Evolutionary conservation across 2,113 vertebrate genomes (phyloP), one percentile per base, ranked within the genome.

Genomic region (Sialia sialis): DNA sequence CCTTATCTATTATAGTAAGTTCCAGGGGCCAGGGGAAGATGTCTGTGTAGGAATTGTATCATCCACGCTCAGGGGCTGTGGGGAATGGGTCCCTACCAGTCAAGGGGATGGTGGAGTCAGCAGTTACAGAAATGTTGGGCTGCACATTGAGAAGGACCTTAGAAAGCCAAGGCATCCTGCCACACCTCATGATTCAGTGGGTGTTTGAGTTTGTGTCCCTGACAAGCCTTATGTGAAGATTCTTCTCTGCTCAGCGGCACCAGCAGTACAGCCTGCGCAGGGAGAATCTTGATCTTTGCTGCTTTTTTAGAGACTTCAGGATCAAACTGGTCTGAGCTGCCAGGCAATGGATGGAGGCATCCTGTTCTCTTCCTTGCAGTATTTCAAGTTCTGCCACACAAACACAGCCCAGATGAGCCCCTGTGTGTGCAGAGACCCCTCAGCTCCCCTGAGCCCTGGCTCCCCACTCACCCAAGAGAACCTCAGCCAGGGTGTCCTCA

Each of bases 221-320:
- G n/a, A 15, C 43, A 10, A 26, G 16, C 22, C 30, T 9, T 9
- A 13, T 2, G 11, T 48, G 46, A 32, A 32, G 68, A 21, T 54
- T 29, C 29, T 49, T 54, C 68, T 54, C 21, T 11, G 38, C 21
- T 41, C 38, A 54, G 49, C 5, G 2, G 36, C 29, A 18, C 36
- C 21, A 32, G 29, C 5, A 8, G 21, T 36, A 72, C 29, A 41
- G 49, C 2, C 1, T 1, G 5, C 1, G 3, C 36, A 54, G 49
- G 49, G 12, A 19, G 11, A 39, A 32, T 25, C 27, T 11, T 18
- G 49, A 26, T 54, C 38, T 41, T 11, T 0, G 16, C 29, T 18
- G 6, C 7, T 41, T 18, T 22, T 3, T 41, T 3, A 17, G 29
- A 14, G 11, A 19, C 1, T 2, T 10, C 8, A 72, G 29, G 21